Percentiles rank a stretch among this genome's conserved stretches.
phyloP scores from a whole-genome alignment of 2,797 vertebrate species.

The Florisuga fusca region DNA sequence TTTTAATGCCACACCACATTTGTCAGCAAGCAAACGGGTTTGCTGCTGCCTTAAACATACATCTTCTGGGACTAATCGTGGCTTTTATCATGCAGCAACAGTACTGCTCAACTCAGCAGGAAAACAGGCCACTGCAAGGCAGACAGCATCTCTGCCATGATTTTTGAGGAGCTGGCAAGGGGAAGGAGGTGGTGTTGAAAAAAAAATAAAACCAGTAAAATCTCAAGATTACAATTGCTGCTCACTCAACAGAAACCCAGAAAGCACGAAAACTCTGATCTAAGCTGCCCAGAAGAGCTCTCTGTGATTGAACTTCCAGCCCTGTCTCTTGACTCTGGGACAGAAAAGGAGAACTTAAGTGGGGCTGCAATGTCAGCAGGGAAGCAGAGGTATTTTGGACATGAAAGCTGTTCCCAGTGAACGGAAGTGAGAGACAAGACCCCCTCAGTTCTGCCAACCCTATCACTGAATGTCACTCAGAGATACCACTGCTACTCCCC shows the following conservation, averaged over 20 bases:
- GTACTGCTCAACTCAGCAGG: not conserved
- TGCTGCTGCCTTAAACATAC: not conserved
- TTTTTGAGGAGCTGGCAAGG: not conserved
- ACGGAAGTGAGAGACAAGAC: not conserved
- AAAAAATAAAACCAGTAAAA: not conserved
- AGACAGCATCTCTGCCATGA: not conserved
- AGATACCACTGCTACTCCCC: not conserved
- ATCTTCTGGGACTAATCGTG: conserved; percentile 3
- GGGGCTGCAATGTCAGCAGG: not conserved
- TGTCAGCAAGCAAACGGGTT: conserved; percentile 10
- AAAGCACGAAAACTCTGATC: not conserved
- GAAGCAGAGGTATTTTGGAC: not conserved
- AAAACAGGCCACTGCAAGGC: not conserved
- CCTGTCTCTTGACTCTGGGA: not conserved
- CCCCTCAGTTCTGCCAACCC: not conserved
- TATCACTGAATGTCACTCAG: not conserved
- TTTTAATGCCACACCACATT: not conserved
- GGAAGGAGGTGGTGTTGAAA: not conserved
- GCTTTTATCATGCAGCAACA: conserved; percentile 27
- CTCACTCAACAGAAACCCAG: not conserved
- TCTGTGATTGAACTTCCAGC: not conserved
- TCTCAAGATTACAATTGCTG: not conserved
- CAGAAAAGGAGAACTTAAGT: not conserved
- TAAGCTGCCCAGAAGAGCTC: not conserved
- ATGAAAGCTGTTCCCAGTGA: not conserved